These are phyloP conservation scores for Hydractinia symbiolongicarpus DNA, from an alignment of 30 jellyfish, hydroid and myxozoan genomes.

Conservation along the genomic window DNA sequence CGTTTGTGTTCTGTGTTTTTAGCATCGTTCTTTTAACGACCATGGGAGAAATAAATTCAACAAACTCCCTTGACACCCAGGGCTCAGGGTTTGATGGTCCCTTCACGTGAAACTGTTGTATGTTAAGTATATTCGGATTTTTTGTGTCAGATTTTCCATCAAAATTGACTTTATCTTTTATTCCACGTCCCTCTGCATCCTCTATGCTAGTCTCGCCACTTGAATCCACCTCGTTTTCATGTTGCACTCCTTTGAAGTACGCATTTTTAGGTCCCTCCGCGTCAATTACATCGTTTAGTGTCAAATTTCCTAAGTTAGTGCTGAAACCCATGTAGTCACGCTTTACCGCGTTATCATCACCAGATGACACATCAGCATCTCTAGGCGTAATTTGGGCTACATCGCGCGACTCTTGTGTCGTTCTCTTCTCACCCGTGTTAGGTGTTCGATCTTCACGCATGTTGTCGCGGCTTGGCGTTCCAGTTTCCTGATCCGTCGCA, in stretches of 20 bases:
- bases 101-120: not conserved
- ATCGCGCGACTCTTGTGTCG: not conserved
- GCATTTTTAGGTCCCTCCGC: not conserved
- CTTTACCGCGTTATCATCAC: not conserved
- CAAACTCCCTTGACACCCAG: conserved; percentile 9
- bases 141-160: not conserved
- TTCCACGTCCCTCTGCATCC: not conserved
- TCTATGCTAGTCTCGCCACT: not conserved
- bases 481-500: not conserved
- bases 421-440: not conserved
- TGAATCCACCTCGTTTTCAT: not conserved
- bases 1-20: not conserved
- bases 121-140: not conserved
- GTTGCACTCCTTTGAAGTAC: conserved; percentile 2
- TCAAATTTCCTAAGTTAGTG: not conserved
- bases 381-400: not conserved
- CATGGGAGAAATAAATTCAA: conserved; percentile 14
- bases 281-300: not conserved
- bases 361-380: not conserved
- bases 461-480: conserved; percentile 14
- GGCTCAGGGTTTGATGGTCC: conserved; percentile 23
- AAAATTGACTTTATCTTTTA: not conserved
- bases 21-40: not conserved
- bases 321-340: not conserved
- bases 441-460: conserved; percentile 18